Conservation (phyloP, 2,113 vertebrate species). For the Clinocottus analis region DNA sequence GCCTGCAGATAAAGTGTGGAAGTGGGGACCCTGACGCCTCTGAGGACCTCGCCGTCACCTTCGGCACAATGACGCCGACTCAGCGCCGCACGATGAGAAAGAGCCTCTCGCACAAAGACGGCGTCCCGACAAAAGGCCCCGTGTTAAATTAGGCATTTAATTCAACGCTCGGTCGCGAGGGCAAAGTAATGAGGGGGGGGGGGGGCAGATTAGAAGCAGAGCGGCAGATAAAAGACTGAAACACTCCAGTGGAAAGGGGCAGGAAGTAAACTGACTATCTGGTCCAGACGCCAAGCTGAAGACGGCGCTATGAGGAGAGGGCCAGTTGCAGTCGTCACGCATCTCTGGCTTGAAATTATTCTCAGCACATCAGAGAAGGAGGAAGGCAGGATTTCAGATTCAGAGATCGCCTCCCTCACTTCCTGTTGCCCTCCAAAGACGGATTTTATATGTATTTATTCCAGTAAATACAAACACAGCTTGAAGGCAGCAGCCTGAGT, state of each 20-base stretch:
- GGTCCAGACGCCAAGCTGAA: not conserved
- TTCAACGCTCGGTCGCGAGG: constrained; percentile 81
- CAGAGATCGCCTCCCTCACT: not conserved
- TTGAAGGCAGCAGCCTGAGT: not conserved
- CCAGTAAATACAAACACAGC: not conserved
- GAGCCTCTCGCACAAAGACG: constrained; percentile 72
- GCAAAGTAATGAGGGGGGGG: constrained; percentile 79
- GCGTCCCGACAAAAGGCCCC: constrained; percentile 76
- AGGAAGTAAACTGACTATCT: not conserved
- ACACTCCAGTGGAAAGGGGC: not conserved
- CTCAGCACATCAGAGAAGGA: constrained; percentile 7
- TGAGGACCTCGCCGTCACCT: constrained; percentile 79
- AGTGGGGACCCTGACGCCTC: too few relatives aligned
- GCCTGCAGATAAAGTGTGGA: constrained; percentile 82
- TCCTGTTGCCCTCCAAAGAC: not conserved
- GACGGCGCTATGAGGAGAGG: not conserved
- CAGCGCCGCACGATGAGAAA: too few relatives aligned
- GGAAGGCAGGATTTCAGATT: constrained; percentile 12
- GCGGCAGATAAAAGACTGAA: constrained; percentile 23
- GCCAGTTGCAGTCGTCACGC: constrained; percentile 6
- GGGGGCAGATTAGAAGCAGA: constrained; percentile 43
- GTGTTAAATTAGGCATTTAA: constrained; percentile 86
- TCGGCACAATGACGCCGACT: constrained; percentile 75
- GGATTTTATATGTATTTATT: not conserved
- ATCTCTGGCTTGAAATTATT: constrained; percentile 8